A percentile compares a stretch with the other conserved stretches of the same genome.
Evolutionary conservation across 2,113 vertebrate genomes (phyloP).

Genomic region (Nyctibius bracteatus): DNA sequence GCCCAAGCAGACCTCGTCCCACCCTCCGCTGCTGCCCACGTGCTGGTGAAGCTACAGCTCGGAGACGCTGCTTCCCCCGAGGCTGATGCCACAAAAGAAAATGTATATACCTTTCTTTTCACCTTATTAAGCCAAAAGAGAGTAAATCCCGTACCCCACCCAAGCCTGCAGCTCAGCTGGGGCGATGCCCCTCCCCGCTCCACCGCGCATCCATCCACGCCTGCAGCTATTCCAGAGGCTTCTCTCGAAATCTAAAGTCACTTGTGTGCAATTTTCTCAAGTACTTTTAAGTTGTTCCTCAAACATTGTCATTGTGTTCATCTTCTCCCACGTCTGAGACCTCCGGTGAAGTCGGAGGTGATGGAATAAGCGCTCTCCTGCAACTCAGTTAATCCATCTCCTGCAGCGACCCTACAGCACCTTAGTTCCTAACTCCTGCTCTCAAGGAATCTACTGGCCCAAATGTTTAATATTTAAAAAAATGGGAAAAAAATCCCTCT

Average conservation of each 20-base stretch:
- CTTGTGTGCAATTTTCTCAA: not conserved
- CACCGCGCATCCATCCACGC: not conserved
- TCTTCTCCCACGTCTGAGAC: not conserved
- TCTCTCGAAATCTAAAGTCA: not conserved
- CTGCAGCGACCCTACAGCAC: not conserved
- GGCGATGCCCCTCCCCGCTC: not conserved
- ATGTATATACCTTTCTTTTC: not conserved
- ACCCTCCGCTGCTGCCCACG: fast-evolving
- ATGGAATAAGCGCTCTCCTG: not conserved
- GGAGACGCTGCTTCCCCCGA: fast-evolving
- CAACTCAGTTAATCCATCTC: not conserved
- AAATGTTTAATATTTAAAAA: not conserved
- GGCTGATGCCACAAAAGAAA: not conserved
- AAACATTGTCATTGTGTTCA: not conserved
- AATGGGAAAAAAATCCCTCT: not conserved
- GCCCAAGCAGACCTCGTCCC: not conserved
- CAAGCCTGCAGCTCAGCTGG: not conserved
- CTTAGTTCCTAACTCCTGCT: not conserved
- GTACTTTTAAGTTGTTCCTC: not conserved
- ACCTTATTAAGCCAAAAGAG: not conserved
- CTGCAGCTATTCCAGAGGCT: not conserved
- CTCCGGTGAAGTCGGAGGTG: not conserved
- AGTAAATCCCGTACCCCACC: not conserved
- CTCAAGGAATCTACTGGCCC: not conserved
- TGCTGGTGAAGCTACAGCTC: fast-evolving